Evolutionary conservation across 2,113 vertebrate species (phyloP).

Genomic region (Centrocercus urophasianus): DNA sequence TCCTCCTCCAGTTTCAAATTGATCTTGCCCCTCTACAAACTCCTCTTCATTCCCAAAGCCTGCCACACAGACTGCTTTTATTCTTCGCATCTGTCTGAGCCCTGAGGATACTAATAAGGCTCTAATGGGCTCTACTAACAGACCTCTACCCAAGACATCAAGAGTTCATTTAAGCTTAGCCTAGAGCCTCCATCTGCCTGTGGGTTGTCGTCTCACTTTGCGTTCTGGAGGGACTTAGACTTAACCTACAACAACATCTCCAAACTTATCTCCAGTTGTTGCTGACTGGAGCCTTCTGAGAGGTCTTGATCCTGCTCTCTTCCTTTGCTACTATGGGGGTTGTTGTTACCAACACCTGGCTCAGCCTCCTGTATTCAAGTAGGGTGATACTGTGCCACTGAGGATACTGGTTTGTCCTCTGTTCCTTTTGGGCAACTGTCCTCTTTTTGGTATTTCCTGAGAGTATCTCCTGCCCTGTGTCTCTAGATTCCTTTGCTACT

Average conservation of each 20-base stretch:
- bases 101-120: neutral
- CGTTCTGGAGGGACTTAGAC: fast-evolving
- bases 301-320: neutral
- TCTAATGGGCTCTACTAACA: neutral
- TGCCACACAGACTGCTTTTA: neutral
- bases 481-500: neutral
- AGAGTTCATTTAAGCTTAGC: neutral
- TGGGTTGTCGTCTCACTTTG: fast-evolving
- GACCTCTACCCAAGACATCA: neutral
- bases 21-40: neutral
- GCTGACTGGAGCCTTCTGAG: neutral
- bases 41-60: neutral
- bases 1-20: neutral
- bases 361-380: neutral
- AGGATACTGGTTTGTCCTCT: neutral
- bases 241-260: neutral
- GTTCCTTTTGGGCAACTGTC: fast-evolving
- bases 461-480: fast-evolving
- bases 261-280: fast-evolving
- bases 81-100: neutral
- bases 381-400: fast-evolving
- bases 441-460: neutral
- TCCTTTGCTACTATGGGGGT: fast-evolving
- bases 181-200: neutral
- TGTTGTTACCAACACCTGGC: neutral